Conservation (phyloP, 2,888 invertebrate species). For the Drosophila mimica region DNA sequence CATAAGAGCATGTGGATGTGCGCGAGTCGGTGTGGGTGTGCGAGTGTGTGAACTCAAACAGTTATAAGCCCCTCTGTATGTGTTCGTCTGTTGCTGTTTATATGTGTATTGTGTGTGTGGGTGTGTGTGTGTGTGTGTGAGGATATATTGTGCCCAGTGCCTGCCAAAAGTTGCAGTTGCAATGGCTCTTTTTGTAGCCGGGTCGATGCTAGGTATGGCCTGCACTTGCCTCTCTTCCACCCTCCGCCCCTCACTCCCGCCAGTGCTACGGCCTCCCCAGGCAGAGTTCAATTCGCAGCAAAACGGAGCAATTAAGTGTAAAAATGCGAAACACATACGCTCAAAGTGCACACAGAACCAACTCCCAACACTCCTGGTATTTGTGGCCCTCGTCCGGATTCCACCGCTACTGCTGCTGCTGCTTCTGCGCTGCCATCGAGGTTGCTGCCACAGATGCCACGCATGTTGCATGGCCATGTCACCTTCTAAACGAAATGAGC, state of each 20-base stretch:
- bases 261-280: slow-evolving; percentile 7
- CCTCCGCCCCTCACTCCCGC: neutral
- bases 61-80: slow-evolving; percentile 55
- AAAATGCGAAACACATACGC: slow-evolving; percentile 81
- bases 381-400: slow-evolving; percentile 15
- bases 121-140: slow-evolving; percentile 4
- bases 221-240: neutral
- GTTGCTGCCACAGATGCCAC: slow-evolving; percentile 53
- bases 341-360: slow-evolving; percentile 60
- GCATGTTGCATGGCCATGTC: slow-evolving; percentile 76
- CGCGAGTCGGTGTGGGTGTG: slow-evolving; percentile 6
- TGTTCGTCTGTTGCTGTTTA: slow-evolving; percentile 5
- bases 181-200: slow-evolving; percentile 71
- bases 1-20: slow-evolving; percentile 29
- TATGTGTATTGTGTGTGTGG: neutral
- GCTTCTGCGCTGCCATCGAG: slow-evolving; percentile 6
- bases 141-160: slow-evolving; percentile 26
- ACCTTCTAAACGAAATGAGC: slow-evolving; percentile 81
- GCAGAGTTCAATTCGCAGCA: slow-evolving; percentile 77
- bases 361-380: slow-evolving; percentile 13
- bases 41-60: slow-evolving; percentile 39
- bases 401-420: slow-evolving; percentile 1
- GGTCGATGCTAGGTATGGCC: slow-evolving; percentile 32
- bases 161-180: slow-evolving; percentile 66
- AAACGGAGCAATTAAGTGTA: slow-evolving; percentile 79